phyloP scores from a whole-genome alignment of 1,140 invertebrate genomes.

The Drosophila rufa region DNA sequence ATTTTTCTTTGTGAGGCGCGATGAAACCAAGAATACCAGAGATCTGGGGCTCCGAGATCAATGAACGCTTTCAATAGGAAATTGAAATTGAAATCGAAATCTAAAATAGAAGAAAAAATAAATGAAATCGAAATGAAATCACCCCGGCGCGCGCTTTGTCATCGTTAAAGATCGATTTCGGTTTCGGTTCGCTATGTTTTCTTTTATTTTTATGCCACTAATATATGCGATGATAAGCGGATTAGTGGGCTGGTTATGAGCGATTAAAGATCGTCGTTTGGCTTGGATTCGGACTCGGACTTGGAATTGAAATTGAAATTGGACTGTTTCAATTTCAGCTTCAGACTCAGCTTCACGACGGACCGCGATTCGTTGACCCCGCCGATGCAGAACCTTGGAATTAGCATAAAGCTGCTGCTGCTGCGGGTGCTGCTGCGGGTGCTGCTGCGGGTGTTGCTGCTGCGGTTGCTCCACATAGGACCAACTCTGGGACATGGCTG shows the following conservation, averaged over 20 bases:
- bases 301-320: slow-evolving; percentile 34
- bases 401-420: slow-evolving; percentile 64
- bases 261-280: slow-evolving; percentile 44
- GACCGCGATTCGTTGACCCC: slow-evolving; percentile 73
- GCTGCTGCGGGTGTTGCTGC: slow-evolving; percentile 40
- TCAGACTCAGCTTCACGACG: slow-evolving; percentile 14
- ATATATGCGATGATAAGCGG: slow-evolving; percentile 68
- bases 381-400: slow-evolving; percentile 78
- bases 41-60: slow-evolving; percentile 49
- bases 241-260: slow-evolving; percentile 69
- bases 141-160: slow-evolving; percentile 29
- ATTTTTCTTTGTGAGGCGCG: slow-evolving; percentile 28
- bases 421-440: slow-evolving; percentile 6
- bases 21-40: slow-evolving; percentile 20
- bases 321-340: slow-evolving; percentile 7
- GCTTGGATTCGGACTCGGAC: slow-evolving; percentile 7
- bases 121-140: slow-evolving; percentile 43
- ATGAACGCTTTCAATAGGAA: slow-evolving; percentile 79
- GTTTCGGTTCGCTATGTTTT: slow-evolving; percentile 20
- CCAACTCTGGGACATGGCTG: neutral
- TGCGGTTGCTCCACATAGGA: slow-evolving; percentile 4
- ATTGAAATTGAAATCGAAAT: slow-evolving; percentile 73
- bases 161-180: slow-evolving; percentile 28
- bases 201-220: slow-evolving; percentile 31
- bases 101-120: slow-evolving; percentile 22